Evolutionary conservation across 2,113 vertebrate species (phyloP).

Genomic region (Alouatta palliata): DNA sequence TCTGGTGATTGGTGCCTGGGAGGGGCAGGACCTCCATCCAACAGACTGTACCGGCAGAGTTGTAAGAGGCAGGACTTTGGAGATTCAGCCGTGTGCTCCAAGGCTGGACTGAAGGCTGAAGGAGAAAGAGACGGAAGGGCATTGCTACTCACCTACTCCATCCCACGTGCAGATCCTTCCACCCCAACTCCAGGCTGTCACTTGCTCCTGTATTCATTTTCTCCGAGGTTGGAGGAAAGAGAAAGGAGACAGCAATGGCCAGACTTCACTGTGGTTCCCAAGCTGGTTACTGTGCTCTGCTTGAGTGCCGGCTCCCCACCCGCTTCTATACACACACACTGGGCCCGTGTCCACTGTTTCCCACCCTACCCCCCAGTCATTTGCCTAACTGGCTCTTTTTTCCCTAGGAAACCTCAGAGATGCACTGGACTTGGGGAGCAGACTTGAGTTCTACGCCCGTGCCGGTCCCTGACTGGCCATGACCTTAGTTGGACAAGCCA

Average conservation of each 20-base stretch:
- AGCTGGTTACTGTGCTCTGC: neutral
- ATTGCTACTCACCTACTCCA: neutral
- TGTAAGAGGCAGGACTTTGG: neutral
- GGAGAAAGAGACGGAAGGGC: neutral
- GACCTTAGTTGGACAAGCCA: too few species aligned
- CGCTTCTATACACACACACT: neutral
- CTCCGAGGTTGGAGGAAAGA: neutral
- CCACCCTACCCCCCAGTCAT: neutral
- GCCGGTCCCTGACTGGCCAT: neutral
- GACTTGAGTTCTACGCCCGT: neutral
- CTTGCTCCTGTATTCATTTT: neutral
- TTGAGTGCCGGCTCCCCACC: neutral
- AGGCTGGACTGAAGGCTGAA: neutral
- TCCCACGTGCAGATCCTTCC: accelerated
- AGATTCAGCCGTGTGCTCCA: neutral
- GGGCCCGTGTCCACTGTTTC: neutral
- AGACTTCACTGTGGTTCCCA: neutral
- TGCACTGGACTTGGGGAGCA: neutral
- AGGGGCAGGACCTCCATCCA: neutral
- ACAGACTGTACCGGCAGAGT: neutral
- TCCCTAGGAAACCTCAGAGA: neutral
- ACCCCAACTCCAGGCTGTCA: accelerated
- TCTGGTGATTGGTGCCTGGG: neutral
- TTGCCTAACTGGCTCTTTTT: neutral
- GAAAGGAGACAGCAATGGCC: neutral